phyloP scores from a whole-genome alignment of 2,797 vertebrate species.

The Anguilla pacifica region DNA sequence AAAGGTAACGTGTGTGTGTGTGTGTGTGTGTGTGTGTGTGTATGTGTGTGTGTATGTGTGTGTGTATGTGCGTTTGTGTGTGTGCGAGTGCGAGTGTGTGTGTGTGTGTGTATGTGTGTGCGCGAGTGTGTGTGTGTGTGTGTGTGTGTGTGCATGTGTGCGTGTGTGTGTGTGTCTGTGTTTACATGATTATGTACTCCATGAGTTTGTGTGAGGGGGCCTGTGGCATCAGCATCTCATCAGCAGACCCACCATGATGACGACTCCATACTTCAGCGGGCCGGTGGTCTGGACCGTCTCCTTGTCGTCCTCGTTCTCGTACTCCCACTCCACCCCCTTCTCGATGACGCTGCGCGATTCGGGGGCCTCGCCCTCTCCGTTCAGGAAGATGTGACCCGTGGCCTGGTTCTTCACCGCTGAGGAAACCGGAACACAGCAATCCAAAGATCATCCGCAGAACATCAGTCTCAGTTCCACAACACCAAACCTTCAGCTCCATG shows the following conservation, averaged over 20 bases:
- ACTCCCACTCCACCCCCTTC: constrained; percentile 96
- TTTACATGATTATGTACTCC: not conserved
- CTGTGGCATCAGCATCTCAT: not conserved
- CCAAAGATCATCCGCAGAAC: too few relatives aligned
- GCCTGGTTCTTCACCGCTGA: constrained; percentile 90
- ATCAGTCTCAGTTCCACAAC: too few relatives aligned
- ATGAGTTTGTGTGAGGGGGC: not conserved
- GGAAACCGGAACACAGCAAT: not conserved
- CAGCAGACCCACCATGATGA: constrained; percentile 82
- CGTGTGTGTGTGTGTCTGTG: constrained; percentile 16
- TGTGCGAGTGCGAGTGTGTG: constrained; percentile 7
- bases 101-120: constrained; percentile 8
- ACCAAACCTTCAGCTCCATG: not conserved
- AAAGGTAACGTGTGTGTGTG: constrained; percentile 11
- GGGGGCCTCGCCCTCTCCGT: constrained; percentile 82
- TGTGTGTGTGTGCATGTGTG: constrained; percentile 5
- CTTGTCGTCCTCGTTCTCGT: constrained; percentile 85
- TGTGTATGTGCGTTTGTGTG: not conserved
- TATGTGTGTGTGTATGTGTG: constrained; percentile 11
- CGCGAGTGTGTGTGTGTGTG: constrained; percentile 18
- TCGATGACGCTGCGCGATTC: constrained; percentile 85
- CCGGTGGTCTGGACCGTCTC: constrained; percentile 93
- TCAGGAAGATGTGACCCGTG: constrained; percentile 87
- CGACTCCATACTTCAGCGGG: constrained; percentile 82
- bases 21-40: constrained; percentile 13